Conservation (phyloP, 2,888 invertebrate species). For the Nomada flava region DNA sequence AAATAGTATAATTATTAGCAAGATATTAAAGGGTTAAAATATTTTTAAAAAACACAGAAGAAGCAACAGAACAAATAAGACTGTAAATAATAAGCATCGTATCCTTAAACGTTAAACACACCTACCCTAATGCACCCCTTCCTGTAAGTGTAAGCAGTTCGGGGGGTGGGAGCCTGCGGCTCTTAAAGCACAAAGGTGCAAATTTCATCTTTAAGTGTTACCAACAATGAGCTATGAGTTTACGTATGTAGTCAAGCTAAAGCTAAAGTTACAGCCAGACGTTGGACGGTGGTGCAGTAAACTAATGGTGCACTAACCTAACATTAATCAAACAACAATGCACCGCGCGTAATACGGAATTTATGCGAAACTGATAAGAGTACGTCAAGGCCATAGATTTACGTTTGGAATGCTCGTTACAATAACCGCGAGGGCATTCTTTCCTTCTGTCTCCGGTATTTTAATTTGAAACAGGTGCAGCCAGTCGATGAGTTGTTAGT, state of each 20-base stretch:
- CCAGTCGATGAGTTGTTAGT: not conserved
- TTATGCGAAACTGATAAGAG: slow-evolving; percentile 43
- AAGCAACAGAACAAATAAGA: too few relatives aligned
- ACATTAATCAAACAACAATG: slow-evolving; percentile 29
- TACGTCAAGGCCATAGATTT: slow-evolving; percentile 25
- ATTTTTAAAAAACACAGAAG: too few relatives aligned
- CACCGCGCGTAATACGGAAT: slow-evolving; percentile 26
- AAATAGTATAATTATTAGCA: too few relatives aligned
- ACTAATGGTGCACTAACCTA: slow-evolving; percentile 36
- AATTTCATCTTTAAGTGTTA: not conserved
- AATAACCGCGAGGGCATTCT: not conserved
- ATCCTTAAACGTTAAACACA: too few relatives aligned
- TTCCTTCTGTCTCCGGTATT: not conserved
- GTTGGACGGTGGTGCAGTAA: slow-evolving; percentile 3
- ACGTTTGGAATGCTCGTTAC: not conserved
- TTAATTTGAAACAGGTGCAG: not conserved
- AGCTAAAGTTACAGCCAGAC: not conserved
- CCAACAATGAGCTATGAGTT: not conserved
- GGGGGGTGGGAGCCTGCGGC: too few relatives aligned
- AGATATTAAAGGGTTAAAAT: too few relatives aligned
- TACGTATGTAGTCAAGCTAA: not conserved
- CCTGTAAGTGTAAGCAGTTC: too few relatives aligned
- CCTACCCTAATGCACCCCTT: too few relatives aligned
- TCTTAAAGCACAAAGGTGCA: not conserved
- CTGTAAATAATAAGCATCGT: too few relatives aligned